Base-by-base conservation (phyloP, 2,888 invertebrate genomes). In the Drosophila koepferae region DNA sequence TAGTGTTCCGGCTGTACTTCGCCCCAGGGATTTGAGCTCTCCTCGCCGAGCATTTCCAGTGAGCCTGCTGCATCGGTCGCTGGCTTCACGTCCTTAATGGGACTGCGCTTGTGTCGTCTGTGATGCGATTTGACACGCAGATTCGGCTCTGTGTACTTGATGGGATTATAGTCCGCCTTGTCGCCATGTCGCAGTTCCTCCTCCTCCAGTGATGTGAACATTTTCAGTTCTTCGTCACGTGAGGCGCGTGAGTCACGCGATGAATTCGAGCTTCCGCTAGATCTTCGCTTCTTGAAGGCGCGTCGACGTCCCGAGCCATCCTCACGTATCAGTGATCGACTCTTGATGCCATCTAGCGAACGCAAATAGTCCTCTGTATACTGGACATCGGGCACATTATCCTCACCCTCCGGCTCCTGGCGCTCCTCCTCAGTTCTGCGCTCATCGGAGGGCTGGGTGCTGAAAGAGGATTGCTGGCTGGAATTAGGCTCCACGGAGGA, bases 331-430 rank as follows among this genome's bases (percentile, higher is more conserved):
- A 95, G 91, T 64, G 95, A 95, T 75, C 94, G 94, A 88, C 92
- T 94, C 92, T 95, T 95, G 87, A 95, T 94, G 82, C 95, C 96
- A 92, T 96, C 96, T 90, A 96, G 94, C 83, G 95, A 95, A 92
- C 94, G 92, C 51, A 94, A 86, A 78, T 94, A 94, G 36, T 94
- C 93, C 70, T 94, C 94, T 20, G 92, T 91, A 58, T 92, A 92
- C 66, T 92, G 91, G 2, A 89, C 71, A 18, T 91, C 79, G n/a
- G 81, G 81, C 53, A 85, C 58, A 63, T 88, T 89, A 38, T 92
- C 92, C 51, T 92, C 91, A 2, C 92, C 92, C 53, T 92, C 93
- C 0, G 92, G 93, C 61, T 95, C 95, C 51, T 59, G 81, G 1
- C 95, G 94, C 89, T 95, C 94, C 90, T 94, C 94, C 90, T 94